Evolutionary conservation across 92 coral and sea anemone genomes (phyloP).

Genomic region (Porites lobata): DNA sequence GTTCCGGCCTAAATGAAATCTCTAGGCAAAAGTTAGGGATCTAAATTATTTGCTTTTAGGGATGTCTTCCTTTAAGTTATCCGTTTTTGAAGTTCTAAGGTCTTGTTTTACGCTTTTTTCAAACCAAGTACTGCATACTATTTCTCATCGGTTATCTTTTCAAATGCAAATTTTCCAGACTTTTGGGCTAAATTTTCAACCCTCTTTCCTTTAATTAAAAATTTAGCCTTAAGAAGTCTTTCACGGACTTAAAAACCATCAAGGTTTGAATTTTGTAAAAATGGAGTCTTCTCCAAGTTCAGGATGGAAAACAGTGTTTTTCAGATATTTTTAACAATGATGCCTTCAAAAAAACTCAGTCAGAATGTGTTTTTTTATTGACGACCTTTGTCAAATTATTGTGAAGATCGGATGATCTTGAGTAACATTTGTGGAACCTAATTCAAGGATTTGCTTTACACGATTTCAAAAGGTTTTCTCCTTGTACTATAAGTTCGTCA

Average conservation of each 20-base stretch:
- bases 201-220: not conserved
- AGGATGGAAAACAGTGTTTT: not conserved
- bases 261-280: no score
- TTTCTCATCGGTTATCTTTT: not conserved
- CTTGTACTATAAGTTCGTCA: no score
- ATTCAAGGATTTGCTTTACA: no score
- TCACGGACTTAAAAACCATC: not conserved
- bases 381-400: no score
- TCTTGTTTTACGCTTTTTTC: not conserved
- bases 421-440: no score
- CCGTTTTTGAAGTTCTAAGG: not conserved
- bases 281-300: no score
- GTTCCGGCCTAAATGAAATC: not conserved
- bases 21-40: not conserved
- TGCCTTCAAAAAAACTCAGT: not conserved
- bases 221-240: not conserved
- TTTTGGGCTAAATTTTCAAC: not conserved
- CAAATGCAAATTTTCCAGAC: not conserved
- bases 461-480: no score
- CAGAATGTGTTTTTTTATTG: no score
- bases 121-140: not conserved
- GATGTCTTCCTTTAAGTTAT: not conserved
- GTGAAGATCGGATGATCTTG: no score
- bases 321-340: not conserved
- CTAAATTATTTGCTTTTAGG: slow-evolving; percentile 1